Percentiles rank a stretch among this genome's conserved stretches.
phyloP scores from a whole-genome alignment of 2,113 vertebrate genomes.

The Mormoops blainvillei region DNA sequence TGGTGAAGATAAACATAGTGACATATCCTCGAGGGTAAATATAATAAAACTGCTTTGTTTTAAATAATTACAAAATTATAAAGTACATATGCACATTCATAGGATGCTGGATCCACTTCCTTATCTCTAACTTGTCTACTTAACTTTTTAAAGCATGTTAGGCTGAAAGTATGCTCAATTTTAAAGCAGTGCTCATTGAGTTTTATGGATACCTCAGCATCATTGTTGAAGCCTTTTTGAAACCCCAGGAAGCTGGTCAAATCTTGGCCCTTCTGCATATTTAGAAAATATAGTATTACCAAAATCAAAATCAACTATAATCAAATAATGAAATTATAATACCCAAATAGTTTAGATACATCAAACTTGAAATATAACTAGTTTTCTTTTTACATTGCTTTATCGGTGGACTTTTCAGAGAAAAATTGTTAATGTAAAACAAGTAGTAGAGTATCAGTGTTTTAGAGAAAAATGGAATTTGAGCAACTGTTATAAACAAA shows the following conservation, averaged over 20 bases:
- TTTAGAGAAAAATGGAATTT: constrained; percentile 75
- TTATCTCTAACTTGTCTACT: not conserved
- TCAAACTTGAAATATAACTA: constrained; percentile 11
- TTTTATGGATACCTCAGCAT: not conserved
- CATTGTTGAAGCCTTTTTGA: not conserved
- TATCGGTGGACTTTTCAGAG: not conserved
- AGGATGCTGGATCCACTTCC: not conserved
- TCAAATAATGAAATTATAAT: not conserved
- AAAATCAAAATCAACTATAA: not conserved
- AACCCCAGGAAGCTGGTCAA: not conserved
- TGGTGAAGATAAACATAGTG: constrained; percentile 1
- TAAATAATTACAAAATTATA: not conserved
- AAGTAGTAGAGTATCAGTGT: constrained; percentile 9
- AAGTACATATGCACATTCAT: not conserved
- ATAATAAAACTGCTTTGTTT: not conserved
- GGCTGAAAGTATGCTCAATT: not conserved
- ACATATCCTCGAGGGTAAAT: not conserved
- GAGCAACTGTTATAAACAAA: constrained; percentile 82
- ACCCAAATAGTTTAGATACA: not conserved
- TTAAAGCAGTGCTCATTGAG: not conserved
- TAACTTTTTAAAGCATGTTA: not conserved
- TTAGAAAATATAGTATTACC: not conserved
- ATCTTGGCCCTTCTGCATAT: not conserved
- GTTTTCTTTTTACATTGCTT: not conserved
- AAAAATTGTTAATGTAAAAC: constrained; percentile 4